A percentile compares a stretch with the other conserved stretches of the same genome.
These are phyloP conservation scores for Zosterops borbonicus DNA, from an alignment of 2,113 vertebrate species.

Conservation along the genomic window DNA sequence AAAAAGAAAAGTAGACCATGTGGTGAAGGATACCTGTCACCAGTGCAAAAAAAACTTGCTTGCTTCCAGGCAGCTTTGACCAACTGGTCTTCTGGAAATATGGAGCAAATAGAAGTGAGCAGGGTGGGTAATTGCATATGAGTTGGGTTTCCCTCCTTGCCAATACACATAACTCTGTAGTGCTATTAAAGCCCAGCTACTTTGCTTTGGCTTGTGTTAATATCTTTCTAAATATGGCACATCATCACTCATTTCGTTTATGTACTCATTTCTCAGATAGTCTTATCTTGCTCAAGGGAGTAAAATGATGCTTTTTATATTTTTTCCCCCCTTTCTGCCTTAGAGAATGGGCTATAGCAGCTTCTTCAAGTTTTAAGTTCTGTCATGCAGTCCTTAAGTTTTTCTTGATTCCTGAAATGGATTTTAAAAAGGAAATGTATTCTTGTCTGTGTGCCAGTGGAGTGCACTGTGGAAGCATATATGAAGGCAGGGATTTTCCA, in stretches of 20 bases:
- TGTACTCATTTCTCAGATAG: neutral
- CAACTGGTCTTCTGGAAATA: neutral
- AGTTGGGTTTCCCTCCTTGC: neutral
- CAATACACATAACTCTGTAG: neutral
- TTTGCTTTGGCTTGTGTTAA: neutral
- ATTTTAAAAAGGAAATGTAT: neutral
- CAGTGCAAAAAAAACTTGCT: neutral
- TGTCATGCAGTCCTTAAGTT: neutral
- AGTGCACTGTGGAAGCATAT: conserved; percentile 44
- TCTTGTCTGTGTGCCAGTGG: conserved; percentile 10
- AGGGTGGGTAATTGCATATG: fast-evolving
- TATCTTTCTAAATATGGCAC: neutral
- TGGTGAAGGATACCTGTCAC: neutral
- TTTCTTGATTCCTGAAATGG: neutral
- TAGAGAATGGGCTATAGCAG: neutral
- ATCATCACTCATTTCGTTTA: neutral
- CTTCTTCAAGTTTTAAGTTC: neutral
- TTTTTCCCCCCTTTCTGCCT: neutral
- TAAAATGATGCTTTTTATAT: neutral
- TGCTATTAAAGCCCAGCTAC: neutral
- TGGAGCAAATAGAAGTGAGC: neutral
- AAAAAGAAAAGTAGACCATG: neutral
- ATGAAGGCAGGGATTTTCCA: neutral
- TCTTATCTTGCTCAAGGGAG: neutral
- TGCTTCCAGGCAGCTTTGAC: neutral